A percentile compares a stretch with the other conserved stretches of the same genome.
Conservation (phyloP, 2,797 vertebrate genomes). For the Chaenodraco wilsoni region DNA sequence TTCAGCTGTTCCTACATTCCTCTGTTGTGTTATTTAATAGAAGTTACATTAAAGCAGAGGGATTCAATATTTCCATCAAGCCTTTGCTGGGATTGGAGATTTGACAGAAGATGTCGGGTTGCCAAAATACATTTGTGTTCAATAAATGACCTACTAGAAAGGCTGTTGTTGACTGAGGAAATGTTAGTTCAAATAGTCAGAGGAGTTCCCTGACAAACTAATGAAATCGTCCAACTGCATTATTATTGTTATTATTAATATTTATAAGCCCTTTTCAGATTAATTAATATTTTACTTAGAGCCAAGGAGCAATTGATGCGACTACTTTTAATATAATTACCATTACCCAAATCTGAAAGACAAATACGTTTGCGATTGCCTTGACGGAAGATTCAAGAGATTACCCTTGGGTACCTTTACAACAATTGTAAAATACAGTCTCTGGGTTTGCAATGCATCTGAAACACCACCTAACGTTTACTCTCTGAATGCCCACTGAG, state of each 20-base stretch:
- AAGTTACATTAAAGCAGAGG: constrained; percentile 16
- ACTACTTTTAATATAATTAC: neutral
- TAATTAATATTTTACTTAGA: neutral
- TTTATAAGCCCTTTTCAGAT: neutral
- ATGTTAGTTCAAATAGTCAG: neutral
- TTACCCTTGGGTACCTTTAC: neutral
- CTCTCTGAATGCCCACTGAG: neutral
- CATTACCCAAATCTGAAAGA: neutral
- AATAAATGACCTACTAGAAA: neutral
- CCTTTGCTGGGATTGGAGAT: neutral
- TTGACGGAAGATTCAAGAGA: neutral
- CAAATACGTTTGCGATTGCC: neutral
- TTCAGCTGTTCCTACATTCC: constrained; percentile 22
- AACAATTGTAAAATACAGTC: neutral
- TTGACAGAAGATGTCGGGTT: neutral
- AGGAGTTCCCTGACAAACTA: neutral
- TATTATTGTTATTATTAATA: neutral
- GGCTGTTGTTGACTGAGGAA: neutral
- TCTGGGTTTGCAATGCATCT: neutral
- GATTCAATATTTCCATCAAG: constrained; percentile 7
- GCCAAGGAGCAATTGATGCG: neutral
- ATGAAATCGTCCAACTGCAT: neutral
- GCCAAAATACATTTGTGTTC: neutral
- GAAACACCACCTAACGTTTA: neutral
- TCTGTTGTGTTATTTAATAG: constrained; percentile 21